These are phyloP conservation scores for Alectura lathami DNA, from an alignment of 2,113 vertebrate species.

Conservation along the genomic window DNA sequence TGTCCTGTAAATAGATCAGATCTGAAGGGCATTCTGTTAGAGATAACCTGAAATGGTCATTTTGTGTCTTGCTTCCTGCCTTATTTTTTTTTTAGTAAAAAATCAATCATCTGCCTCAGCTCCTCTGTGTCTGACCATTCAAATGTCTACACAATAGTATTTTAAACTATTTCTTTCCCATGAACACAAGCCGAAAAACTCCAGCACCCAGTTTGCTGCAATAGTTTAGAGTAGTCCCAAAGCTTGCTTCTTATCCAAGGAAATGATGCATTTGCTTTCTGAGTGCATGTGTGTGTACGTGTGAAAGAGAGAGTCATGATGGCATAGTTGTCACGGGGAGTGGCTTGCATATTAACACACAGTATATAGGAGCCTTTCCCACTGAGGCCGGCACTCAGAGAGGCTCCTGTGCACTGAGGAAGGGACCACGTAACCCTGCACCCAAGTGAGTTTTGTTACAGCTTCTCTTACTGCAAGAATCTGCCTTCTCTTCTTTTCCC, in stretches of 20 bases:
- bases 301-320: neutral
- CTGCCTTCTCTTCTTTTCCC: neutral
- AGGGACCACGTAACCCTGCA: neutral
- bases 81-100: neutral
- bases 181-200: neutral
- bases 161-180: neutral
- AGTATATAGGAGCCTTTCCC: neutral
- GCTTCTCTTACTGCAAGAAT: neutral
- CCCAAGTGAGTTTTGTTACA: constrained; percentile 10
- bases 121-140: neutral
- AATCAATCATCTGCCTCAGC: neutral
- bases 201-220: neutral
- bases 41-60: neutral
- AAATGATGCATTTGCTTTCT: neutral
- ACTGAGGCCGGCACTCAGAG: neutral
- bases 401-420: neutral
- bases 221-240: neutral
- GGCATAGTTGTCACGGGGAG: neutral
- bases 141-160: neutral
- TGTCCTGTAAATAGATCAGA: neutral
- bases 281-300: neutral
- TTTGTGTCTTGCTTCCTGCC: neutral
- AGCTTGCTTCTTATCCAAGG: neutral
- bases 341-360: constrained; percentile 13
- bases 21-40: neutral